Evolutionary conservation across 2,888 invertebrate genomes (phyloP).

Genomic region (Liopterus haemorrhoidalis): DNA sequence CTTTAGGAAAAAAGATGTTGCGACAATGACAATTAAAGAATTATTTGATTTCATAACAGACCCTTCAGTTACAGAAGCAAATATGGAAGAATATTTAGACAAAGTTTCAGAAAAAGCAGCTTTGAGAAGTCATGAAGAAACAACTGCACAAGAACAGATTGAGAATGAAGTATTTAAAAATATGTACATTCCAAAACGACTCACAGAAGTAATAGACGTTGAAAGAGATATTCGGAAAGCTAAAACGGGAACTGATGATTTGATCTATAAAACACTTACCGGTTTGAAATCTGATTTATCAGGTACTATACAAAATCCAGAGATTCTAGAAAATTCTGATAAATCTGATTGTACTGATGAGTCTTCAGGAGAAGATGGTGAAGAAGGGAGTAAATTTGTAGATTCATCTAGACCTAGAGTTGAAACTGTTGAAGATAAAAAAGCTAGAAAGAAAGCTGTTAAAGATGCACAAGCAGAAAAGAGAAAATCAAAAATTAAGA

Average conservation of each 20-base stretch:
- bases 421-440: slow-evolving; percentile 76
- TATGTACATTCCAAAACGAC: slow-evolving; percentile 85
- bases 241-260: slow-evolving; percentile 66
- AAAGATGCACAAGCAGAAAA: slow-evolving; percentile 86
- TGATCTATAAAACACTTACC: slow-evolving; percentile 80
- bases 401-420: slow-evolving; percentile 65
- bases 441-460: slow-evolving; percentile 77
- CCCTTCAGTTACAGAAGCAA: slow-evolving; percentile 70
- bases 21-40: slow-evolving; percentile 85
- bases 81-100: slow-evolving; percentile 76
- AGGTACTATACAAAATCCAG: slow-evolving; percentile 62
- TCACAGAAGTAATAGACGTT: slow-evolving; percentile 82
- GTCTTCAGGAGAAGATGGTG: slow-evolving; percentile 39
- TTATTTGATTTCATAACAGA: slow-evolving; percentile 96
- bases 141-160: slow-evolving; percentile 68
- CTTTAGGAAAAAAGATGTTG: slow-evolving; percentile 82
- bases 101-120: slow-evolving; percentile 63
- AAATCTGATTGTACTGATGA: slow-evolving; percentile 41
- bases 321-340: slow-evolving; percentile 51
- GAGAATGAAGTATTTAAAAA: slow-evolving; percentile 92
- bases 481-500: slow-evolving; percentile 83
- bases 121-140: slow-evolving; percentile 56
- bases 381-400: slow-evolving; percentile 52
- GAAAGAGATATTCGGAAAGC: slow-evolving; percentile 80
- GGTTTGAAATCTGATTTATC: slow-evolving; percentile 77